These are phyloP conservation scores for Drosophila azteca DNA, from an alignment of 1,140 invertebrate species.

Conservation along the genomic window DNA sequence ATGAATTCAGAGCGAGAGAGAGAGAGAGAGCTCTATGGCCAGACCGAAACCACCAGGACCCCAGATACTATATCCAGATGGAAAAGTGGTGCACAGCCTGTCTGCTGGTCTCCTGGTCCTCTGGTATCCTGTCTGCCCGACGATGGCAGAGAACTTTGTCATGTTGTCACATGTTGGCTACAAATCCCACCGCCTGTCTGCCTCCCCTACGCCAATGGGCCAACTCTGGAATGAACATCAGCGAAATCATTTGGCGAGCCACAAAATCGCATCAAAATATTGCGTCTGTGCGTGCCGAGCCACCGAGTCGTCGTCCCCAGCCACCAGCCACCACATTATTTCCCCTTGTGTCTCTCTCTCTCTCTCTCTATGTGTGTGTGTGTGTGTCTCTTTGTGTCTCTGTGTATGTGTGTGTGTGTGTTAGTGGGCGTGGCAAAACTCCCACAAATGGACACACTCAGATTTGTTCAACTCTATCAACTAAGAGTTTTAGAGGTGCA, in stretches of 20 bases:
- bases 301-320: constrained; percentile 17
- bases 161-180: constrained; percentile 42
- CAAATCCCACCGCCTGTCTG: constrained; percentile 36
- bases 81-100: too few species aligned
- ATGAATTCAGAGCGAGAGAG: too few species aligned
- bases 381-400: not conserved
- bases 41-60: too few species aligned
- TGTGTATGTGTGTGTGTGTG: constrained; percentile 7
- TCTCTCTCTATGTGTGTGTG: constrained; percentile 1
- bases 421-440: constrained; percentile 32
- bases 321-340: constrained; percentile 10
- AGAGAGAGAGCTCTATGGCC: too few species aligned
- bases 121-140: not conserved
- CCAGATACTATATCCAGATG: too few species aligned
- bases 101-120: too few species aligned
- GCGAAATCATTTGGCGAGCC: constrained; percentile 66
- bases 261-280: constrained; percentile 75
- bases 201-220: too few species aligned
- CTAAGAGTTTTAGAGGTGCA: too few species aligned
- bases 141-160: constrained; percentile 32
- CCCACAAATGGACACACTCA: constrained; percentile 28
- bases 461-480: constrained; percentile 17
- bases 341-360: constrained; percentile 8
- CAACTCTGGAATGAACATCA: constrained; percentile 49
- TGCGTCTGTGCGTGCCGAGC: constrained; percentile 64